Base-by-base conservation (phyloP, 2,888 invertebrate genomes). In the Temnothorax rugatulus region DNA sequence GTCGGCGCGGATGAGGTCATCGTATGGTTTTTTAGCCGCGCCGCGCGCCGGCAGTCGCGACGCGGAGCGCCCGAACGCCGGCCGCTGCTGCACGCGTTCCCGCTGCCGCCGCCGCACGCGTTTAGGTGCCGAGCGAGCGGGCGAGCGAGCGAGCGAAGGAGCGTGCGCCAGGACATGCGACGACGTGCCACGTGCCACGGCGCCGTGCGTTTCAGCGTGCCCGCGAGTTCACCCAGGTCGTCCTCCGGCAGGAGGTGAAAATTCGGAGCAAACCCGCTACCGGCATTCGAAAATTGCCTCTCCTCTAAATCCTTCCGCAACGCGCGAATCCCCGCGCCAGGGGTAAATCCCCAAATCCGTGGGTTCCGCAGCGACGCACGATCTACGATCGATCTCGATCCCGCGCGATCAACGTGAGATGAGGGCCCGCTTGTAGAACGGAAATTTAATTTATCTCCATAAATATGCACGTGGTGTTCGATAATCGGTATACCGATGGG, bases 1-100 rank as follows among this genome's bases (percentile, higher is more conserved):
- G 91, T 89, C 87, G 90, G 92, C 87, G 93, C 92, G 94, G 76
- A 94, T 94, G 94, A 94, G 94, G 93, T 94, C 94, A 94, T 94
- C 94, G 93, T 89, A 91, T 93, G 88, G 92, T 91, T 93, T 93
- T 93, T 93, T 92, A 92, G 90, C 91, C 88, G 91, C 90, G 91
- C 88, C 93, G 92, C 88, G 91, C 91, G 91, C 88, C 93, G 92
- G 92, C 93, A 94, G 94, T 94, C 93, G 92, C 92, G 92, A 93
- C 93, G 92, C 91, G 91, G 92, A 93, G 92, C 92, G 92, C 92
- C 89, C 90, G 92, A 91, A 93, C 91, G 92, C 92, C 92, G 94
- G 92, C 91, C 18, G 79, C 34, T 90, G 91, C 87, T 88, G 88
- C 89, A 89, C 82, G 86, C 85, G 87, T 88, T 87, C 90, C 86